Evolutionary conservation across 2,797 vertebrate genomes (phyloP).

Genomic region (Gymnothorax javanicus): DNA sequence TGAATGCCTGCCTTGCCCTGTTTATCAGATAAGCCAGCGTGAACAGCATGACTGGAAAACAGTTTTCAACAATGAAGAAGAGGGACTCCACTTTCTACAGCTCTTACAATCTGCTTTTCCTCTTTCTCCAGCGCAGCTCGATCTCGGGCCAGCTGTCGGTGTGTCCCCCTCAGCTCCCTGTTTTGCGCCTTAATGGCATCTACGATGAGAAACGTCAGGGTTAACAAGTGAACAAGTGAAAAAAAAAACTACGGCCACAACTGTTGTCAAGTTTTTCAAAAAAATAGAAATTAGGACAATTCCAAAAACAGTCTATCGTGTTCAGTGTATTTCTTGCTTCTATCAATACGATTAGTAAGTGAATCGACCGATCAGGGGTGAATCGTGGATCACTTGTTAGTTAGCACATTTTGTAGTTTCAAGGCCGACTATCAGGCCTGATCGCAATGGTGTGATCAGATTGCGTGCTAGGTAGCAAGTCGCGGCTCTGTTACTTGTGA

Average conservation of each 20-base stretch:
- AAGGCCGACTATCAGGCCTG: background rate
- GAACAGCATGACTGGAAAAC: background rate
- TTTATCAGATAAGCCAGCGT: background rate
- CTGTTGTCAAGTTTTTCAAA: too few relatives aligned
- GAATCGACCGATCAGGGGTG: too few relatives aligned
- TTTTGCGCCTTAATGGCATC: slow-evolving; percentile 89
- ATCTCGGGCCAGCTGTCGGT: slow-evolving; percentile 84
- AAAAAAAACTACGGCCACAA: too few relatives aligned
- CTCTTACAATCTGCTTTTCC: slow-evolving; percentile 86
- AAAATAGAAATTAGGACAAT: too few relatives aligned
- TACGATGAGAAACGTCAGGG: slow-evolving; percentile 43
- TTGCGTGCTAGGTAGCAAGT: background rate
- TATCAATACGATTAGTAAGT: too few relatives aligned
- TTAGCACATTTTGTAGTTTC: background rate
- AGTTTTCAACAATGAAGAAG: background rate
- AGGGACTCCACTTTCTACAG: background rate
- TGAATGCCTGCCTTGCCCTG: background rate
- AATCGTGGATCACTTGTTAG: background rate
- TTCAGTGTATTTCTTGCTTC: too few relatives aligned
- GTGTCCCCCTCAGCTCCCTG: slow-evolving; percentile 82
- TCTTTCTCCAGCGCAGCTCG: slow-evolving; percentile 83
- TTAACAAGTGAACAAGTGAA: background rate
- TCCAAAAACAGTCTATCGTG: too few relatives aligned
- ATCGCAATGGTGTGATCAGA: too few relatives aligned
- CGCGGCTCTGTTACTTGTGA: background rate